phyloP scores from a whole-genome alignment of 2,113 vertebrate species.

The Panthera tigris region DNA sequence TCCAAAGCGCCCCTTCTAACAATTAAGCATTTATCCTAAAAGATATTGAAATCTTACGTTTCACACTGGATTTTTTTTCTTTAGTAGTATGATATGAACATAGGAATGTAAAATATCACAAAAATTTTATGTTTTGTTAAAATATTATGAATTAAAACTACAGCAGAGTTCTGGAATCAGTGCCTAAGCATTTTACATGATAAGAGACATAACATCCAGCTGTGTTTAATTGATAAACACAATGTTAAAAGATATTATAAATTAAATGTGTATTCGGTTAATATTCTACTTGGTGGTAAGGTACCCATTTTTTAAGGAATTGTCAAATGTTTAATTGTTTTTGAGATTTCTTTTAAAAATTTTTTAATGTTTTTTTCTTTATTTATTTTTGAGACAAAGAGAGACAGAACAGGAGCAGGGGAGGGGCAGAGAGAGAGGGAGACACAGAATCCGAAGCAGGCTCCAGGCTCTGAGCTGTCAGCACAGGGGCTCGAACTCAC shows the following conservation, averaged over 20 bases:
- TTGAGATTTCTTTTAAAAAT: not conserved
- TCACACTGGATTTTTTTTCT: not conserved
- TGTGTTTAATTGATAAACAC: not conserved
- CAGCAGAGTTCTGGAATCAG: not conserved
- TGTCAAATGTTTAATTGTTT: not conserved
- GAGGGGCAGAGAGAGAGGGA: too few relatives aligned
- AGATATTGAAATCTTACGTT: not conserved
- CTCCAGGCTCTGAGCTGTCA: too few relatives aligned
- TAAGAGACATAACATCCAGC: not conserved
- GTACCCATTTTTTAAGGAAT: not conserved
- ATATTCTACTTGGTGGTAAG: not conserved
- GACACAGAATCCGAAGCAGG: too few relatives aligned
- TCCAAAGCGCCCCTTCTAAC: not conserved
- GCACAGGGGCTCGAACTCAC: too few relatives aligned
- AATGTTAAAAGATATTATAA: not conserved
- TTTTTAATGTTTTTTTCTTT: too few relatives aligned
- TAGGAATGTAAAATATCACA: not conserved
- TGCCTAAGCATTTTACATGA: slow-evolving; percentile 27
- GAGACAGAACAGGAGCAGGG: too few relatives aligned
- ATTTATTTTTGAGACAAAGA: too few relatives aligned
- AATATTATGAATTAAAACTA: not conserved
- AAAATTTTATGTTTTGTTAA: not conserved
- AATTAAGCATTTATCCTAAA: not conserved
- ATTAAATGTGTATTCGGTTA: not conserved
- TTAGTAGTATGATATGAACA: not conserved